These are phyloP conservation scores for Lerema accius DNA, from an alignment of 1,140 invertebrate species.

Conservation along the genomic window DNA sequence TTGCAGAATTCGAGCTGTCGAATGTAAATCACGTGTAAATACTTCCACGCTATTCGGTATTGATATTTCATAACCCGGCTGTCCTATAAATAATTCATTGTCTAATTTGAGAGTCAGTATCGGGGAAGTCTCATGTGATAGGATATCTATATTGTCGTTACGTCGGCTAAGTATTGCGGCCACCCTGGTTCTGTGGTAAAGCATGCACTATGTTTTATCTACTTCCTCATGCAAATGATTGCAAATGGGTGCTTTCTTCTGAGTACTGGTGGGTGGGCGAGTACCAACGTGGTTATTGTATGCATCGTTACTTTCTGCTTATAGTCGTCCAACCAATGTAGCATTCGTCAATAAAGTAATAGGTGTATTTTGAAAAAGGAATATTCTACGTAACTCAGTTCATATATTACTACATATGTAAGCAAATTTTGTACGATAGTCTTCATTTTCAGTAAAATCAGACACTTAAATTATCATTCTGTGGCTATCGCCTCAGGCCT, in stretches of 20 bases:
- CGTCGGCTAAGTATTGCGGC: slow-evolving; percentile 45
- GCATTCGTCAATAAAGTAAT: too few relatives aligned
- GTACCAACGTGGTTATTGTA: slow-evolving; percentile 33
- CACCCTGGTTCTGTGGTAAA: slow-evolving; percentile 45
- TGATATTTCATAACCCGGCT: slow-evolving; percentile 32
- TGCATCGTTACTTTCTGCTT: slow-evolving; percentile 21
- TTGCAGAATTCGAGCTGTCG: slow-evolving; percentile 46
- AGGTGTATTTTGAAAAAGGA: too few relatives aligned
- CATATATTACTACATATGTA: too few relatives aligned
- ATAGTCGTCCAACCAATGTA: too few relatives aligned
- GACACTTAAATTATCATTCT: too few relatives aligned
- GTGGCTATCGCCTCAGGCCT: background rate
- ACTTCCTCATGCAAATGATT: slow-evolving; percentile 72
- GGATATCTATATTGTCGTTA: slow-evolving; percentile 44
- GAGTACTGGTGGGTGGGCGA: slow-evolving; percentile 30
- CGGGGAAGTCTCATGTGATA: slow-evolving; percentile 52
- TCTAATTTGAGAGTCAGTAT: slow-evolving; percentile 41
- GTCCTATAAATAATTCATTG: slow-evolving; percentile 29
- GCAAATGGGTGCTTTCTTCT: slow-evolving; percentile 59
- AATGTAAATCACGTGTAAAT: slow-evolving; percentile 44
- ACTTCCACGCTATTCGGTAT: slow-evolving; percentile 39
- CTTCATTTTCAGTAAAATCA: too few relatives aligned
- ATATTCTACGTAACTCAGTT: too few relatives aligned
- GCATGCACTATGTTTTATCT: slow-evolving; percentile 56
- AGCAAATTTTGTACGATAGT: too few relatives aligned